These are phyloP conservation scores for Philaenus spumarius DNA, from an alignment of 1,140 invertebrate genomes.

Conservation along the genomic window DNA sequence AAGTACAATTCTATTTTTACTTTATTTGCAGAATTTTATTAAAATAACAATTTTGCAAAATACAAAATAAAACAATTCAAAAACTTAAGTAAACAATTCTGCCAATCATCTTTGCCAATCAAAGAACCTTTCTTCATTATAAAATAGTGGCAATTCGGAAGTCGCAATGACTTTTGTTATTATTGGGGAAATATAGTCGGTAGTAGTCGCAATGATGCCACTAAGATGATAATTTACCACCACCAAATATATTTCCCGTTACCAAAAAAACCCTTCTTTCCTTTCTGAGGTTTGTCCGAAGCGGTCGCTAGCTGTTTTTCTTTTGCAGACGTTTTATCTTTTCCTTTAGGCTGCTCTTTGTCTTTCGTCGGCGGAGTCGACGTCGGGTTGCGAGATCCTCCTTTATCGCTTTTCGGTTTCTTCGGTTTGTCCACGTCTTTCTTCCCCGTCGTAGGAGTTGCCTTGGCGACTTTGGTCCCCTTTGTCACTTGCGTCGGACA, in stretches of 20 bases:
- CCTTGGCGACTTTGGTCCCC: slow-evolving; percentile 54
- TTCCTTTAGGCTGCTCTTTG: slow-evolving; percentile 30
- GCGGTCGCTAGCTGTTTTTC: slow-evolving; percentile 12
- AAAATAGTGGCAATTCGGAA: neutral
- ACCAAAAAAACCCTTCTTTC: slow-evolving; percentile 74
- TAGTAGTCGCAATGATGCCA: neutral
- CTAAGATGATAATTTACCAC: slow-evolving; percentile 43
- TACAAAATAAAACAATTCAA: neutral
- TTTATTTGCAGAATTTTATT: too few relatives aligned
- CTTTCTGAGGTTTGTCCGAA: slow-evolving; percentile 49
- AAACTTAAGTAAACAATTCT: neutral
- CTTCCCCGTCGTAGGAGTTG: slow-evolving; percentile 7
- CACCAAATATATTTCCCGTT: slow-evolving; percentile 66
- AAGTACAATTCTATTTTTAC: too few relatives aligned
- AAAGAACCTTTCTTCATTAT: neutral
- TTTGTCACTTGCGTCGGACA: slow-evolving; percentile 74
- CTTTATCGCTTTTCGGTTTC: slow-evolving; percentile 8
- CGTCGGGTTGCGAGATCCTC: slow-evolving; percentile 15
- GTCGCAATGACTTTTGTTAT: neutral
- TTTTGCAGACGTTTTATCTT: slow-evolving; percentile 41
- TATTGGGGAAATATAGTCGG: neutral
- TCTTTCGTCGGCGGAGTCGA: slow-evolving; percentile 7
- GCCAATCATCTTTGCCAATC: neutral
- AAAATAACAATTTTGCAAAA: neutral
- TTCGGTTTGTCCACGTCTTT: slow-evolving; percentile 11